These are phyloP conservation scores for Epinotia demarniana DNA, from an alignment of 2,888 invertebrate genomes.

Conservation along the genomic window DNA sequence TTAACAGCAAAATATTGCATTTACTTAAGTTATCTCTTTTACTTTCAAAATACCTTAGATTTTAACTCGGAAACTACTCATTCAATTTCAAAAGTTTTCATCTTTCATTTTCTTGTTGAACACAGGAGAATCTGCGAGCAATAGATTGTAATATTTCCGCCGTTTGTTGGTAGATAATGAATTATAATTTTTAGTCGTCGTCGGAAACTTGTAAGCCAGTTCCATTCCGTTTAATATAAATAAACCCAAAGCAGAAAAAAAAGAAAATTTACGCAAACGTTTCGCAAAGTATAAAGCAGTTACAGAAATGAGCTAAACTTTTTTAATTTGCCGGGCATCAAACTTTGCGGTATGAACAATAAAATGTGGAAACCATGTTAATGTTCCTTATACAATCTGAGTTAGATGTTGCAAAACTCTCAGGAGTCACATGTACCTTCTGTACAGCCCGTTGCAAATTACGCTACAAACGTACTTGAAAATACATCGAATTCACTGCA, in stretches of 20 bases:
- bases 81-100: no score
- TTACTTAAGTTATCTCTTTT: no score
- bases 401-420: background rate
- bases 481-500: no score
- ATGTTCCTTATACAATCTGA: slow-evolving; percentile 34
- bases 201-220: background rate
- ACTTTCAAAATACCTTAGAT: no score
- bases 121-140: no score
- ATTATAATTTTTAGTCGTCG: background rate
- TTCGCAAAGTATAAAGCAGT: slow-evolving; percentile 38
- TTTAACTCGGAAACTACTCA: no score
- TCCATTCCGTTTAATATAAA: background rate
- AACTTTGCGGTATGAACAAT: slow-evolving; percentile 42
- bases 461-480: background rate
- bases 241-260: slow-evolving; percentile 13
- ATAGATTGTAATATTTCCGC: no score
- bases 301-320: slow-evolving; percentile 40
- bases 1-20: no score
- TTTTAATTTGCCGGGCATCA: slow-evolving; percentile 41
- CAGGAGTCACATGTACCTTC: background rate
- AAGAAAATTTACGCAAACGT: slow-evolving; percentile 30
- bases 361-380: slow-evolving; percentile 44
- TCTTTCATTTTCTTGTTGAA: no score
- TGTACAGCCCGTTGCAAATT: background rate
- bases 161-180: background rate